Evolutionary conservation across 2,888 invertebrate species (phyloP).

Genomic region (Dasypolia templi): DNA sequence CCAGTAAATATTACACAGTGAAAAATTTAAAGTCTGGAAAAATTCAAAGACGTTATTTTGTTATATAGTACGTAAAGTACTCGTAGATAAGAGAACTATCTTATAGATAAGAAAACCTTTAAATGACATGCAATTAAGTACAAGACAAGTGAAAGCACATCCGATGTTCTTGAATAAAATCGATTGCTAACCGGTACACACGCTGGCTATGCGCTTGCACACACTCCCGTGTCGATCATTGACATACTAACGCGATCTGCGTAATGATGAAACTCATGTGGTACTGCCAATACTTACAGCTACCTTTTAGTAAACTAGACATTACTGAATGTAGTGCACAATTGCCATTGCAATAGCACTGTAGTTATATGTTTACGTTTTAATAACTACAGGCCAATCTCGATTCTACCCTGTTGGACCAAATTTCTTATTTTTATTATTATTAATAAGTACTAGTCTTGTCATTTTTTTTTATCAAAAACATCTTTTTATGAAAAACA

Average conservation of each 20-base stretch:
- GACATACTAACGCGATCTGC: conserved; percentile 65
- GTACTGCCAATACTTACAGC: conserved; percentile 16
- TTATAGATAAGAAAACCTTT: conserved; percentile 29
- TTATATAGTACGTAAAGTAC: conserved; percentile 1
- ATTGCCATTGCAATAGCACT: not conserved
- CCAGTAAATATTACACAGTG: not conserved
- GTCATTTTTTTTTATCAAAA: too few relatives aligned
- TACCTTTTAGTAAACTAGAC: conserved; percentile 38
- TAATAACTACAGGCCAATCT: too few relatives aligned
- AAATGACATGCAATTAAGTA: conserved; percentile 67
- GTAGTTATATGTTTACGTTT: not conserved
- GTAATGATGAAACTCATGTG: conserved; percentile 32
- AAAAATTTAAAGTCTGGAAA: not conserved
- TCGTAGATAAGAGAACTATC: conserved; percentile 23
- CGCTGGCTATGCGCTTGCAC: conserved; percentile 27
- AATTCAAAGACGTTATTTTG: not conserved
- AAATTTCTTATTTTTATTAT: too few relatives aligned
- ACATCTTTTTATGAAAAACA: too few relatives aligned
- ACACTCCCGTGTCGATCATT: conserved; percentile 52
- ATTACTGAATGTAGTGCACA: conserved; percentile 23
- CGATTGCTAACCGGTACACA: conserved; percentile 68
- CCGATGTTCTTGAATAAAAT: conserved; percentile 71
- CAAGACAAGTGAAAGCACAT: conserved; percentile 76
- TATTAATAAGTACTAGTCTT: too few relatives aligned
- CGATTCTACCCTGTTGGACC: too few relatives aligned